These are phyloP conservation scores for Rhopalosiphum nymphaeae DNA, from an alignment of 2,888 invertebrate species.

Conservation along the genomic window DNA sequence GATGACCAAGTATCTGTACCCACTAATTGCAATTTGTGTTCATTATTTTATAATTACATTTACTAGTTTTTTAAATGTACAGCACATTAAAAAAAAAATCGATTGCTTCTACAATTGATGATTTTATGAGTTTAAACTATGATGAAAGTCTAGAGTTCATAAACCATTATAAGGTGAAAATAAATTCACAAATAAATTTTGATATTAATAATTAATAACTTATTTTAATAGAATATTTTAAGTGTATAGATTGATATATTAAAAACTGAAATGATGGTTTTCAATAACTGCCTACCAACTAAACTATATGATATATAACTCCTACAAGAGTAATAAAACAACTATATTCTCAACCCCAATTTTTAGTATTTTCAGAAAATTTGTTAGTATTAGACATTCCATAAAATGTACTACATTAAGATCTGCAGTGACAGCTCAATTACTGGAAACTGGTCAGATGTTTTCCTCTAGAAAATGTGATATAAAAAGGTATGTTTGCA, in stretches of 20 bases:
- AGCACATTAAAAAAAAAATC: neutral
- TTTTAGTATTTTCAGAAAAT: no score
- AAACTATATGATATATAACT: neutral
- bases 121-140: constrained; percentile 6
- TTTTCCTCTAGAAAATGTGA: no score
- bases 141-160: neutral
- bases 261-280: constrained; percentile 6
- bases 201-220: neutral
- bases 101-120: neutral
- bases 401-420: no score
- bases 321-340: neutral
- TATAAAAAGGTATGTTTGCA: no score
- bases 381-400: no score
- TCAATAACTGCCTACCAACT: constrained; percentile 23
- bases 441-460: no score
- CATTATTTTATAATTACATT: no score
- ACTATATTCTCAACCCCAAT: neutral
- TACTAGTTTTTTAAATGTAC: no score
- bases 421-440: no score
- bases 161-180: neutral
- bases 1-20: no score
- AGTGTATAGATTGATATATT: constrained; percentile 1
- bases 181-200: neutral
- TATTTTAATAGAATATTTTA: neutral
- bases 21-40: no score